Base-by-base conservation (phyloP, 2,113 vertebrate genomes). In the Tricholaema leucomelas region DNA sequence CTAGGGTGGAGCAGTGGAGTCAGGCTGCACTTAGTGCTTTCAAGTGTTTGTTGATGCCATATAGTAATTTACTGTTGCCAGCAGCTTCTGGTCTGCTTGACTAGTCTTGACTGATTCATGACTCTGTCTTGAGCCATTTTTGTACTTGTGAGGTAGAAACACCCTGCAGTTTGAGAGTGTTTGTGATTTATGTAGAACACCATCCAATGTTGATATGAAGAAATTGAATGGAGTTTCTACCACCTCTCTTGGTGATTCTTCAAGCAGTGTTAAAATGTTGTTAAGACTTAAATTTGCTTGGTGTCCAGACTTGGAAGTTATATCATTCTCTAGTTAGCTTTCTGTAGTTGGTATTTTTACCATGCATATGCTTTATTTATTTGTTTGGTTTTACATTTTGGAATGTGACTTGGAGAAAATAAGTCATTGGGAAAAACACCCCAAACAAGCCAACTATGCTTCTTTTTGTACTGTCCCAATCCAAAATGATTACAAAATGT, bases 401-500 rank as follows among this genome's bases (percentile, higher is more conserved):
- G 21, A 65, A 54, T 44, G 12, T 61, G 18, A 76, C 14, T 25
- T 55, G 36, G 33, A 65, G 14, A 25, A 10, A 27, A 9, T 12
- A 71, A 75, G 14, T 6, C 21, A 7, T 4, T 6, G 5, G 5
- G 2, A 13, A 35, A 30, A n/a, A 50, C 9, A 0, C 0, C 2
- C 46, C 5, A 31, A 91, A 61, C 16, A 24, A 77, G 46, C 4
- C 28, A 60, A 27, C 31, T 56, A 4, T 19, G 5, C 64, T 88
- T 90, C 16, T 13, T 76, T 86, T 87, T 66, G 9, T 63, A 23
- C 8, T 25, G 28, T 61, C 24, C 15, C 28, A 72, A 12, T 81
- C 38, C 35, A 92, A 64, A 78, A 30, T 55, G 23, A 60, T 48
- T 84, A 60, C 9, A 52, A 85, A 91, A 77, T 20, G 4, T 21